Percentiles rank a stretch among this genome's conserved stretches.
Conservation (phyloP, 2,888 invertebrate species). For the Nycteola revayana region DNA sequence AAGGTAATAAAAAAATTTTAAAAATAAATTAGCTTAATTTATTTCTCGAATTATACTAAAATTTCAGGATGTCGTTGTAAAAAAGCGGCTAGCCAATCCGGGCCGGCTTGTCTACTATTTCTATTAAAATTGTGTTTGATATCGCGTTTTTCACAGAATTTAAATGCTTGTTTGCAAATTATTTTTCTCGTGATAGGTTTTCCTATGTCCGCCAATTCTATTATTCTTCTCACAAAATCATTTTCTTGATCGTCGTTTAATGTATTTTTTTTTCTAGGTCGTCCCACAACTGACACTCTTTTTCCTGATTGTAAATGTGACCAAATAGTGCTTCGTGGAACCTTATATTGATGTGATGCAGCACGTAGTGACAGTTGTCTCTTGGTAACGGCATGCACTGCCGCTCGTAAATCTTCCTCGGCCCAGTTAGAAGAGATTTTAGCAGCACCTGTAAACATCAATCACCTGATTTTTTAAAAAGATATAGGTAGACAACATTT, state of each 20-base stretch:
- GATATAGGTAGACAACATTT: too few relatives aligned
- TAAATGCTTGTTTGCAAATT: neutral
- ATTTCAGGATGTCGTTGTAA: neutral
- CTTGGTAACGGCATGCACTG: neutral
- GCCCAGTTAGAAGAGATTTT: too few relatives aligned
- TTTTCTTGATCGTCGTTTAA: neutral
- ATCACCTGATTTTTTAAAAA: too few relatives aligned
- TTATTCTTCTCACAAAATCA: neutral
- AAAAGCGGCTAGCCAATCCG: neutral
- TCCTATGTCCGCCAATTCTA: neutral
- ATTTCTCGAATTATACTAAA: too few relatives aligned
- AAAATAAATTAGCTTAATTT: too few relatives aligned
- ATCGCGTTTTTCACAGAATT: neutral
- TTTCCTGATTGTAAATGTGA: neutral
- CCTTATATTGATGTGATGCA: neutral
- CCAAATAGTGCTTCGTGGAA: neutral
- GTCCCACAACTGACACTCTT: neutral
- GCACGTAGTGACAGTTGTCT: neutral
- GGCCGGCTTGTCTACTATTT: neutral
- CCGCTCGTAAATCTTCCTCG: neutral
- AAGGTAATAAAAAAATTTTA: too few relatives aligned
- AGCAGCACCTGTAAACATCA: too few relatives aligned
- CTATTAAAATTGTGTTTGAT: neutral
- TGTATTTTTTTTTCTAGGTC: neutral
- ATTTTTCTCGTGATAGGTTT: neutral